Conservation (phyloP, 2,888 invertebrate species). For the Dascillus cervinus region DNA sequence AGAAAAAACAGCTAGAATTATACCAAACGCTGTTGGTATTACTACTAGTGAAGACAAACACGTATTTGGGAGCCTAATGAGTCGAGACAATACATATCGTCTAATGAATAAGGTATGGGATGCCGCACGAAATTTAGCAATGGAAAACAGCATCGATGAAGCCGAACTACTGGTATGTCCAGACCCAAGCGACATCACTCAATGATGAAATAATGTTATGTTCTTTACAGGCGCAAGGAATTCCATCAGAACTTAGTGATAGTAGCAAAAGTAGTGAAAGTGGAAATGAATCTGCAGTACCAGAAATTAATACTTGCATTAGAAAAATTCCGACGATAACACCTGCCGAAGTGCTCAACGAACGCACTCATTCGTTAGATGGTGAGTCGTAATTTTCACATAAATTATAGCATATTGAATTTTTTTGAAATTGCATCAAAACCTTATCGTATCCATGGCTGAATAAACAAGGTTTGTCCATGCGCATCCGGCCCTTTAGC, state of each 20-base stretch:
- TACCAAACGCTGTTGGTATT: conserved; percentile 90
- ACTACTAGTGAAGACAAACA: conserved; percentile 78
- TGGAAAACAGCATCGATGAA: conserved; percentile 27
- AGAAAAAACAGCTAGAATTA: conserved; percentile 88
- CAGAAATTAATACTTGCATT: conserved; percentile 8
- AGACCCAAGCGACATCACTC: too few species aligned
- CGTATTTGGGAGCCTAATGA: conserved; percentile 84
- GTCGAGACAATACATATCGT: conserved; percentile 80
- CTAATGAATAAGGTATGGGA: conserved; percentile 83
- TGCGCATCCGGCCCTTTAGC: too few species aligned
- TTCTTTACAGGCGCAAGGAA: conserved; percentile 11
- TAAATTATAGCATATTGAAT: too few species aligned
- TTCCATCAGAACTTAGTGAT: conserved; percentile 23
- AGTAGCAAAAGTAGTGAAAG: conserved; percentile 27
- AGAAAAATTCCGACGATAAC: conserved; percentile 13
- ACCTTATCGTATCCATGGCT: too few species aligned
- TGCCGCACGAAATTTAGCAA: conserved; percentile 45
- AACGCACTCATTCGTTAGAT: too few species aligned
- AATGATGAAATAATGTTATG: too few species aligned
- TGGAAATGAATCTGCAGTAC: conserved; percentile 19
- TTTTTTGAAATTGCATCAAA: too few species aligned
- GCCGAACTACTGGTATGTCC: conserved; percentile 23
- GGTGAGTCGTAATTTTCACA: too few species aligned
- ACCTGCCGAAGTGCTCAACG: conserved; percentile 12
- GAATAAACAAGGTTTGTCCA: too few species aligned